These are phyloP conservation scores for Montipora efflorescens DNA, from an alignment of 64 coral and sea anemone genomes.

Conservation along the genomic window DNA sequence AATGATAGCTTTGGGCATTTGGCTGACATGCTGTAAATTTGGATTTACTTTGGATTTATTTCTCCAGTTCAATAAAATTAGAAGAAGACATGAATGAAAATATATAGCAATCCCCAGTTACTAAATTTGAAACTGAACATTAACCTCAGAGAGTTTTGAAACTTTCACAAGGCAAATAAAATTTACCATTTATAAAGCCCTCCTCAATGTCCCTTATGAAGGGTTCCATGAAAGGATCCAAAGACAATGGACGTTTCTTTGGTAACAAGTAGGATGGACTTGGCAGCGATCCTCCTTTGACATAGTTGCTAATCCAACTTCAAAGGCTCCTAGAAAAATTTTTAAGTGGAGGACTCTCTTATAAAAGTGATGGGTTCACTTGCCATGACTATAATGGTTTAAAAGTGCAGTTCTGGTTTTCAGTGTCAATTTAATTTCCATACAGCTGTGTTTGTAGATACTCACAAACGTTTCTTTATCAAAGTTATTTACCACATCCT, in stretches of 20 bases:
- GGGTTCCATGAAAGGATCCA: constrained; percentile 85
- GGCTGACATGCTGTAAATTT: background rate
- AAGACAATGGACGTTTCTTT: constrained; percentile 49
- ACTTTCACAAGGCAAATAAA: background rate
- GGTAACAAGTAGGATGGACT: constrained; percentile 64
- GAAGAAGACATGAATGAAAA: background rate
- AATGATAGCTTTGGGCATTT: background rate
- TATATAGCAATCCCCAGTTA: too few species aligned
- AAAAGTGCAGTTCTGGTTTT: too few species aligned
- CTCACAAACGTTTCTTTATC: background rate
- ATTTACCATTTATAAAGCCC: constrained; percentile 65
- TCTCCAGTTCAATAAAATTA: too few species aligned
- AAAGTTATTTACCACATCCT: constrained; percentile 6
- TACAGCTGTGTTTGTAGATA: too few species aligned
- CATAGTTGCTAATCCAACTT: constrained; percentile 72
- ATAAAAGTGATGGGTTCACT: too few species aligned
- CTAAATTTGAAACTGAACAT: background rate
- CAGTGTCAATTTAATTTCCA: too few species aligned
- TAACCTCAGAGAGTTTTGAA: background rate
- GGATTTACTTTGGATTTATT: too few species aligned
- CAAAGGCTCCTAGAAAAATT: constrained; percentile 54
- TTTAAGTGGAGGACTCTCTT: background rate
- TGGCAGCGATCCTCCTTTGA: constrained; percentile 57
- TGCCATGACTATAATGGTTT: too few species aligned
- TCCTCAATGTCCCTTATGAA: constrained; percentile 74